Conservation (phyloP, 2,113 vertebrate genomes). For the Hipposideros armiger region DNA sequence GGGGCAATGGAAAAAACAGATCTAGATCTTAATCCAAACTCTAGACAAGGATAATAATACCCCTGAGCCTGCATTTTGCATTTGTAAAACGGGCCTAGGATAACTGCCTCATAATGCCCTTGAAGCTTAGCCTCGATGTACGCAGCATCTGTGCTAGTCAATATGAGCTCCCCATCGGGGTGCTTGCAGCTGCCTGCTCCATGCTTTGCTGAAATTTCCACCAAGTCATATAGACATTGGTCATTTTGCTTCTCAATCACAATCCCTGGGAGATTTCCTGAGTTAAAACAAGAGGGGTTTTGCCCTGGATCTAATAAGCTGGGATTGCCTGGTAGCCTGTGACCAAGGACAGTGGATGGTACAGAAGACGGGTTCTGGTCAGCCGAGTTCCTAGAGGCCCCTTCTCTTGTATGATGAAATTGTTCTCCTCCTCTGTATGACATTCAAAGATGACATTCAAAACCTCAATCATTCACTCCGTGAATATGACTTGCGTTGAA, state of each 20-base stretch:
- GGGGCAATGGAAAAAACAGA: background rate
- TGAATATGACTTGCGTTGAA: background rate
- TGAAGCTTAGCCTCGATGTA: accelerated
- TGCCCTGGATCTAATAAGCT: background rate
- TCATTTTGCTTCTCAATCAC: background rate
- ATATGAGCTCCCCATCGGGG: accelerated
- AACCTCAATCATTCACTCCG: background rate
- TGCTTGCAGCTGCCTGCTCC: too few relatives aligned
- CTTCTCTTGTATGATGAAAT: background rate
- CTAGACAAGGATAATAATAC: background rate
- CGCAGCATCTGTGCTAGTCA: accelerated
- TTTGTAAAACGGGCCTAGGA: background rate
- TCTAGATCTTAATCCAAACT: background rate
- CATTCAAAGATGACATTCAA: background rate
- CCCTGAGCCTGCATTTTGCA: background rate
- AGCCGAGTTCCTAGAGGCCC: too few relatives aligned
- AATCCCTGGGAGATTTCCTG: background rate
- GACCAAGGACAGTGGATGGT: background rate
- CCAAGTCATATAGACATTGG: too few relatives aligned
- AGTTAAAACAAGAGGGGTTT: background rate
- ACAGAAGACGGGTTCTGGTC: background rate
- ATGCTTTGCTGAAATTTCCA: background rate
- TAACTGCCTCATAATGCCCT: accelerated
- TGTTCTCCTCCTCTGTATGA: background rate
- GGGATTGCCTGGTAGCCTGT: background rate